A percentile compares a stretch with the other conserved stretches of the same genome.
Conservation (phyloP, 2,888 invertebrate species). For the Drosophila sordidula region DNA sequence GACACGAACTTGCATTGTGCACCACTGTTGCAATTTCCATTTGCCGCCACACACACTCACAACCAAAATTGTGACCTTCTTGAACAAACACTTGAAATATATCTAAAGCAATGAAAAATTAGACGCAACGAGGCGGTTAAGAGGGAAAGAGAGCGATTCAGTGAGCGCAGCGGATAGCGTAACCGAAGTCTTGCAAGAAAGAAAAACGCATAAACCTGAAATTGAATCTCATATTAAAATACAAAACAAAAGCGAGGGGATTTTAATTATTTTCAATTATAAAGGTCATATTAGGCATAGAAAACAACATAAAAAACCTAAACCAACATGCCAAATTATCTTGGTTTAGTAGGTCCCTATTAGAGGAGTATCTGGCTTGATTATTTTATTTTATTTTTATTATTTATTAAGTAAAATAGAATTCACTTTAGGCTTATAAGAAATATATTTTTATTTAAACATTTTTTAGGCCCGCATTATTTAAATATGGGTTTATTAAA, state of each 20-base stretch:
- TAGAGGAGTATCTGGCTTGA: too few species aligned
- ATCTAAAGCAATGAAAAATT: constrained; percentile 24
- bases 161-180: background rate
- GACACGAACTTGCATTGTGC: constrained; percentile 76
- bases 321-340: too few species aligned
- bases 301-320: too few species aligned
- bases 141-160: background rate
- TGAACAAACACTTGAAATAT: constrained; percentile 23
- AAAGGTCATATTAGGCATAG: too few species aligned
- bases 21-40: constrained; percentile 59
- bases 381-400: too few species aligned
- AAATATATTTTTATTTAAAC: too few species aligned
- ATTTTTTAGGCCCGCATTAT: too few species aligned
- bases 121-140: background rate
- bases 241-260: constrained; percentile 12
- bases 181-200: constrained; percentile 26
- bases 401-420: too few species aligned
- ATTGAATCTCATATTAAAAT: constrained; percentile 45
- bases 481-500: too few species aligned
- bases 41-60: constrained; percentile 28
- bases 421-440: too few species aligned
- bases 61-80: constrained; percentile 65
- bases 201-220: constrained; percentile 63
- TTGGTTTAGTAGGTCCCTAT: too few species aligned
- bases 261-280: too few species aligned